Conservation (phyloP, 2,113 vertebrate species). For the Dascyllus trimaculatus region DNA sequence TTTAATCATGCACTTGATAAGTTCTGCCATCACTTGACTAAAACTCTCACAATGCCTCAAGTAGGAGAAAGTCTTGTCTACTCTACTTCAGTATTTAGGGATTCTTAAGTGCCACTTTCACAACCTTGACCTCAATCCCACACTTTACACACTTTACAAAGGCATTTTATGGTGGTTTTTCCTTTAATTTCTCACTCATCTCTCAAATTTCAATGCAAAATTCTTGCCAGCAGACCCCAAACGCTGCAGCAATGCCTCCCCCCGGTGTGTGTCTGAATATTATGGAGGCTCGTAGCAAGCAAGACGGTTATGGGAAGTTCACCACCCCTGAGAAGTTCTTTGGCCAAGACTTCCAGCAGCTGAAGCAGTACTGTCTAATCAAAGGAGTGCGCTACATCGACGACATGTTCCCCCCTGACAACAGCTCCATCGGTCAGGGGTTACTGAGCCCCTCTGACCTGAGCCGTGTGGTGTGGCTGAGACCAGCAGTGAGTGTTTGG, state of each 20-base stretch:
- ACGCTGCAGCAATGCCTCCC: constrained; percentile 69
- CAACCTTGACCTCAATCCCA: too few species aligned
- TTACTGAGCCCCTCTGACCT: constrained; percentile 22
- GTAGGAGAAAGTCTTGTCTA: too few species aligned
- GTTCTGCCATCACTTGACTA: too few species aligned
- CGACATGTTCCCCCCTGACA: constrained; percentile 78
- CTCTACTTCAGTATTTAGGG: too few species aligned
- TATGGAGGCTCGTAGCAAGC: constrained; percentile 66
- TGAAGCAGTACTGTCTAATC: constrained; percentile 60
- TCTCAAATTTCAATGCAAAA: not conserved
- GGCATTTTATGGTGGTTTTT: not conserved
- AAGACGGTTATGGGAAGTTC: constrained; percentile 60
- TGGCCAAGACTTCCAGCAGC: constrained; percentile 70
- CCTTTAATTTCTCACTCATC: not conserved
- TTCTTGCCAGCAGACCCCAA: not conserved
- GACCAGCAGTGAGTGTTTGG: constrained; percentile 61
- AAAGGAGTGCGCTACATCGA: constrained; percentile 63
- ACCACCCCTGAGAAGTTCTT: constrained; percentile 64
- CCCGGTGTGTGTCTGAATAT: constrained; percentile 81
- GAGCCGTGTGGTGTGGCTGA: constrained; percentile 49
- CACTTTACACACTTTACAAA: not conserved
- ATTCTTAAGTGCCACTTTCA: too few species aligned
- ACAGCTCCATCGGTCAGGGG: constrained; percentile 69
- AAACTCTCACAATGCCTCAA: too few species aligned
- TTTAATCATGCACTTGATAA: too few species aligned